Conservation (phyloP, 2,797 vertebrate genomes). For the Hephaestus fuliginosus region DNA sequence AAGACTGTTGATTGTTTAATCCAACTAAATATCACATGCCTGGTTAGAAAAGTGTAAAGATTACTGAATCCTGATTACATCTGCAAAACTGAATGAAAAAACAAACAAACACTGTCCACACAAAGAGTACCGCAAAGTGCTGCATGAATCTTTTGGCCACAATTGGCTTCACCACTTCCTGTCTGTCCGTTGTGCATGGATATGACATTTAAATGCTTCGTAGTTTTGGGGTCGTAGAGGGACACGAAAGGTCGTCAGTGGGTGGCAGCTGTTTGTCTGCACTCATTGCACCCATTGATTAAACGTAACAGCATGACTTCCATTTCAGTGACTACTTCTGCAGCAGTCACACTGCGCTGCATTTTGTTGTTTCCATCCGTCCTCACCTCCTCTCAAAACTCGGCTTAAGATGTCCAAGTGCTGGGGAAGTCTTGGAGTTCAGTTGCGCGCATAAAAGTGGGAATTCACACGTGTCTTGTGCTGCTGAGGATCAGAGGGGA, state of each 20-base stretch:
- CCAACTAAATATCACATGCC: slow-evolving; percentile 13
- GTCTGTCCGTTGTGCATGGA: slow-evolving; percentile 1
- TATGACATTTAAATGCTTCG: slow-evolving; percentile 36
- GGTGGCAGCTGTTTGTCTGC: slow-evolving; percentile 32
- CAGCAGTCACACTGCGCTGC: neutral
- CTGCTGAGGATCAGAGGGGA: slow-evolving; percentile 24
- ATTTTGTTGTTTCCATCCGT: slow-evolving; percentile 2
- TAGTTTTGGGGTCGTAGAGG: slow-evolving; percentile 14
- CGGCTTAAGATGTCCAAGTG: neutral
- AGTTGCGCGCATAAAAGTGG: neutral
- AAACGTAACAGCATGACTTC: slow-evolving; percentile 27
- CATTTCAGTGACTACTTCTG: slow-evolving; percentile 25
- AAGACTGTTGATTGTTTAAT: neutral
- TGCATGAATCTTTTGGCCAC: neutral
- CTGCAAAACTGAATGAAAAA: slow-evolving; percentile 1
- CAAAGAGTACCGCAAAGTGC: neutral
- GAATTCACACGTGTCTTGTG: slow-evolving; percentile 13
- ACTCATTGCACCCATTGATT: slow-evolving; percentile 13
- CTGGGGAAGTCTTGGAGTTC: neutral
- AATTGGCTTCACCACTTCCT: neutral
- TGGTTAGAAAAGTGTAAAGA: too few species aligned
- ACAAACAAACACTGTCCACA: slow-evolving; percentile 2
- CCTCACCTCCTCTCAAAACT: neutral
- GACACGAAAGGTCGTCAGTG: neutral
- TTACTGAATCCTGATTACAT: too few species aligned